Conservation (phyloP, 1,140 invertebrate species). For the Tenebrio molitor region DNA sequence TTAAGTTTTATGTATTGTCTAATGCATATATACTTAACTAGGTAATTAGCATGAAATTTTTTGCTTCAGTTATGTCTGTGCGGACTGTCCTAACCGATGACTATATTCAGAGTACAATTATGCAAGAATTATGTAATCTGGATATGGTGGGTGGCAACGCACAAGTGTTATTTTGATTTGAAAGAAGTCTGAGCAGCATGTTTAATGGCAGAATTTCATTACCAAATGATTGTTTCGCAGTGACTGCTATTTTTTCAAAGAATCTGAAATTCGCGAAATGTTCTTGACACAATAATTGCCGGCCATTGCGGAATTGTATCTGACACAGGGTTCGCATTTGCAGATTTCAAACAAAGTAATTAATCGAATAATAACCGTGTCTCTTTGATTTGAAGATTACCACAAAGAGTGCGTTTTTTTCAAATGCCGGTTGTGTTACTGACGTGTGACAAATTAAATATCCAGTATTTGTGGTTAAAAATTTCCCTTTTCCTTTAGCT, state of each 20-base stretch:
- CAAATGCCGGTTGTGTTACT: not conserved
- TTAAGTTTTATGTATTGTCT: conserved; percentile 19
- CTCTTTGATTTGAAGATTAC: too few relatives aligned
- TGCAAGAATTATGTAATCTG: conserved; percentile 24
- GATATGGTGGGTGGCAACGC: conserved; percentile 17
- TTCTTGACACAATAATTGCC: conserved; percentile 24
- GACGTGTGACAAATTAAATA: conserved; percentile 29
- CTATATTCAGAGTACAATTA: conserved; percentile 5
- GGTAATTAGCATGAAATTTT: conserved; percentile 19
- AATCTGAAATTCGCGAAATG: too few relatives aligned
- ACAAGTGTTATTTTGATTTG: not conserved
- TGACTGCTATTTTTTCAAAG: too few relatives aligned
- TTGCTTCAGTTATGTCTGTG: not conserved
- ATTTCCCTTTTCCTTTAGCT: conserved; percentile 12
- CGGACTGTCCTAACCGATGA: conserved; percentile 5
- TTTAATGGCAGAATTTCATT: conserved; percentile 10
- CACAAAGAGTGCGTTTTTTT: not conserved
- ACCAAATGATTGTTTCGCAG: conserved; percentile 1
- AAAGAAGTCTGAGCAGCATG: conserved; percentile 5
- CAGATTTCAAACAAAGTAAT: too few relatives aligned
- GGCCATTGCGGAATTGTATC: too few relatives aligned
- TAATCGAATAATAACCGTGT: conserved; percentile 19
- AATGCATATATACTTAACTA: not conserved
- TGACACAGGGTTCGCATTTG: too few relatives aligned
- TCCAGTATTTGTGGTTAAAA: conserved; percentile 23